phyloP scores from a whole-genome alignment of 2,797 vertebrate species.

The Helarctos malayanus region DNA sequence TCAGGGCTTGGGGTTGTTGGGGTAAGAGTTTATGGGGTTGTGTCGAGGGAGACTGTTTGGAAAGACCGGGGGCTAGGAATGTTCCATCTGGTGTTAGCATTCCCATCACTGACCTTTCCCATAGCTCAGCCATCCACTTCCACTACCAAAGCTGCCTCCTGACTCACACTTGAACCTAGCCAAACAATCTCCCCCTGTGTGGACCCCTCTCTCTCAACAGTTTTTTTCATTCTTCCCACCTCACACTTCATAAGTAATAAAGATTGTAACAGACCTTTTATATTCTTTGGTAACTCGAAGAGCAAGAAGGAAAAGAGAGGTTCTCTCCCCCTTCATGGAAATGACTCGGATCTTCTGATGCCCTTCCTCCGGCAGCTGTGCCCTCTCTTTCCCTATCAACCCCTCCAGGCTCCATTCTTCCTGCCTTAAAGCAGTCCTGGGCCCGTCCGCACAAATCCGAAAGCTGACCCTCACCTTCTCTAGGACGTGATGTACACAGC shows the following conservation, averaged over 20 bases:
- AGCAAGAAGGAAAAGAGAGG: not conserved
- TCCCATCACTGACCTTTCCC: not conserved
- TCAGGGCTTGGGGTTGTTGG: not conserved
- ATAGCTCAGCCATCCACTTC: not conserved
- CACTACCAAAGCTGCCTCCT: constrained; percentile 39
- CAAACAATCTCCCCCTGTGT: not conserved
- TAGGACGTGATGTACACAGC: not conserved
- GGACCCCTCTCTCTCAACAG: not conserved
- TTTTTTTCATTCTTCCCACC: constrained; percentile 25
- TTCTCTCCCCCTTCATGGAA: constrained; percentile 14
- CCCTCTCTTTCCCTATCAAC: not conserved
- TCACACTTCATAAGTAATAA: not conserved
- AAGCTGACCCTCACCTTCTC: not conserved
- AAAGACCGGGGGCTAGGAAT: not conserved
- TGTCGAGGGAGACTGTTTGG: not conserved
- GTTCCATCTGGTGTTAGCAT: not conserved
- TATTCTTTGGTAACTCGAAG: not conserved
- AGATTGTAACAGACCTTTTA: not conserved
- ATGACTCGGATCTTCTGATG: not conserved
- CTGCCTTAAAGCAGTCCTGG: not conserved
- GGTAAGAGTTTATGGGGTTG: not conserved
- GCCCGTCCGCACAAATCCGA: not conserved
- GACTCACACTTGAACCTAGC: constrained; percentile 23
- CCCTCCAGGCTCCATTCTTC: not conserved
- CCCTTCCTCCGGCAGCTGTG: not conserved